Evolutionary conservation across 92 coral and sea anemone genomes (phyloP).

Genomic region (Palythoa heliodiscus): DNA sequence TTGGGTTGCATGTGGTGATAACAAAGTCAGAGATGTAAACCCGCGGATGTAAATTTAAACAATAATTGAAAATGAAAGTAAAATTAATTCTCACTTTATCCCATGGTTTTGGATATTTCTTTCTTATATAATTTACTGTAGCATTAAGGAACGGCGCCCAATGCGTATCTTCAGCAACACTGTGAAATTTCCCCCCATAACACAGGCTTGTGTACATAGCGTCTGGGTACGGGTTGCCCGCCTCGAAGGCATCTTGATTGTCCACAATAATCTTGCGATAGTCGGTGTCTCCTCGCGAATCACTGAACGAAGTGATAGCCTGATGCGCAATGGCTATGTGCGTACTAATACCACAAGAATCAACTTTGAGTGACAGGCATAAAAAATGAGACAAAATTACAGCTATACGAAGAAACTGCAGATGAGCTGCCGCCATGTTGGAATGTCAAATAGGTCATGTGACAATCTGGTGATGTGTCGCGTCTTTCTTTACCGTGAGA

Average conservation of each 20-base stretch:
- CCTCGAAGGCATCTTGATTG: slow-evolving; percentile 90
- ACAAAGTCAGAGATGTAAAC: too few relatives aligned
- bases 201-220: slow-evolving; percentile 88
- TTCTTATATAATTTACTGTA: slow-evolving; percentile 85
- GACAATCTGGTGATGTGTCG: too few relatives aligned
- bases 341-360: slow-evolving; percentile 87
- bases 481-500: too few relatives aligned
- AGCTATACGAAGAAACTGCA: neutral
- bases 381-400: slow-evolving; percentile 2
- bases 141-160: slow-evolving; percentile 97
- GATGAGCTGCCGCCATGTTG: slow-evolving; percentile 14
- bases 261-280: slow-evolving; percentile 79
- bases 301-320: slow-evolving; percentile 85
- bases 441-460: neutral
- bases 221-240: slow-evolving; percentile 94
- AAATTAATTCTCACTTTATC: slow-evolving; percentile 60
- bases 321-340: slow-evolving; percentile 93
- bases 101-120: slow-evolving; percentile 95
- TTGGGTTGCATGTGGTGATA: too few relatives aligned
- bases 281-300: slow-evolving; percentile 67
- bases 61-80: neutral
- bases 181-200: slow-evolving; percentile 79
- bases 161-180: slow-evolving; percentile 89
- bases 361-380: neutral
- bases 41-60: too few relatives aligned